Conservation (phyloP, 2,113 vertebrate genomes). For the Catharus bicknelli region DNA sequence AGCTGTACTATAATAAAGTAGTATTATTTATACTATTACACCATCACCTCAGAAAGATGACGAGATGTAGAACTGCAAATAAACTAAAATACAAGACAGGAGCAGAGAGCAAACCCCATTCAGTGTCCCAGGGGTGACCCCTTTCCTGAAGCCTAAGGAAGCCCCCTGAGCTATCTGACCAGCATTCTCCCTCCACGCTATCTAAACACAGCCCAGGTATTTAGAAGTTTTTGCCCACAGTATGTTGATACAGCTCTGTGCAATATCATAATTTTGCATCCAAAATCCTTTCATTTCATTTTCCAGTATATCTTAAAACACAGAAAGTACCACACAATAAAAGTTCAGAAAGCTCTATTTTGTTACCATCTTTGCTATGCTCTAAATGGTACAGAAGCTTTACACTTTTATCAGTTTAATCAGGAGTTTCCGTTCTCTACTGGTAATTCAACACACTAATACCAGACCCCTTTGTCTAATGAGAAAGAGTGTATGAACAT, state of each 20-base stretch:
- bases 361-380: background rate
- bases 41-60: background rate
- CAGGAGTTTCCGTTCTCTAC: background rate
- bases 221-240: background rate
- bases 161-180: background rate
- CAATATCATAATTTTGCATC: background rate
- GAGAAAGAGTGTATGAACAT: background rate
- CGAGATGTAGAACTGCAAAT: background rate
- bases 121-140: too few species aligned
- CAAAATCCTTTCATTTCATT: background rate
- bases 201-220: background rate
- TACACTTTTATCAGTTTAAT: background rate
- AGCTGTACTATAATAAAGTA: background rate
- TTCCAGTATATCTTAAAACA: background rate
- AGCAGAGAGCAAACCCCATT: background rate
- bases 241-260: background rate
- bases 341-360: background rate
- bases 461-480: background rate
- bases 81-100: background rate
- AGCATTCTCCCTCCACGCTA: background rate
- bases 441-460: background rate
- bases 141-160: background rate
- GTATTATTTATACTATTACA: rapidly evolving
- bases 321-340: background rate
- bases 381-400: background rate